A percentile compares a stretch with the other conserved stretches of the same genome.
phyloP scores from a whole-genome alignment of 2,113 vertebrate genomes.

The Rattus rattus region DNA sequence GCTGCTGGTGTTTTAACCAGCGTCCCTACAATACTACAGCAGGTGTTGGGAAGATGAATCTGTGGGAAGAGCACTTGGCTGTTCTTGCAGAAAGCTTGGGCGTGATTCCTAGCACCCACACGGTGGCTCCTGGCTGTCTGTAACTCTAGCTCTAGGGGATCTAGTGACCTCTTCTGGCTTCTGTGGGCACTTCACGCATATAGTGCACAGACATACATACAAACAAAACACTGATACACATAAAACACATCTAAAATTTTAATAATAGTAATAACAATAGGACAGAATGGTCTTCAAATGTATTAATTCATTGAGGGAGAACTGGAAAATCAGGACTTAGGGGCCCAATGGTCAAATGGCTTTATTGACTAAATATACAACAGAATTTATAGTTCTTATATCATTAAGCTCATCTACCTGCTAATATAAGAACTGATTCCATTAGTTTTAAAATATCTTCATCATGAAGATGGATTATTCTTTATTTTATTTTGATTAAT shows the following conservation, averaged over 20 bases:
- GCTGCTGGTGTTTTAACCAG: conserved; percentile 31
- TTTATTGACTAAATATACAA: not conserved
- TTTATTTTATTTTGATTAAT: not conserved
- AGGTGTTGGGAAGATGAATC: not conserved
- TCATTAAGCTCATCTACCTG: not conserved
- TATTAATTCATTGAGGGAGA: not conserved
- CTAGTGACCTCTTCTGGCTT: not conserved
- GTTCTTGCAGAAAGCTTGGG: not conserved
- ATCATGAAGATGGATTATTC: not conserved
- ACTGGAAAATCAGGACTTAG: not conserved
- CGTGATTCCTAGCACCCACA: not conserved
- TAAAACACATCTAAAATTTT: not conserved
- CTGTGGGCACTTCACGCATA: not conserved
- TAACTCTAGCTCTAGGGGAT: not conserved
- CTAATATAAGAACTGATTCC: not conserved
- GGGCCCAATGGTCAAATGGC: not conserved
- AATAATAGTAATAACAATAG: not conserved
- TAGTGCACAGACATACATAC: not conserved
- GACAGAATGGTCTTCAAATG: conserved; percentile 1
- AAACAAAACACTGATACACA: not conserved
- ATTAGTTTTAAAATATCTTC: not conserved
- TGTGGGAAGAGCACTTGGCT: not conserved
- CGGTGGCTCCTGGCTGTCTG: not conserved
- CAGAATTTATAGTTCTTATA: not conserved
- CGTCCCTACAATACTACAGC: not conserved